Evolutionary conservation across 2,113 vertebrate genomes (phyloP).

Genomic region (Misgurnus anguillicaudatus): DNA sequence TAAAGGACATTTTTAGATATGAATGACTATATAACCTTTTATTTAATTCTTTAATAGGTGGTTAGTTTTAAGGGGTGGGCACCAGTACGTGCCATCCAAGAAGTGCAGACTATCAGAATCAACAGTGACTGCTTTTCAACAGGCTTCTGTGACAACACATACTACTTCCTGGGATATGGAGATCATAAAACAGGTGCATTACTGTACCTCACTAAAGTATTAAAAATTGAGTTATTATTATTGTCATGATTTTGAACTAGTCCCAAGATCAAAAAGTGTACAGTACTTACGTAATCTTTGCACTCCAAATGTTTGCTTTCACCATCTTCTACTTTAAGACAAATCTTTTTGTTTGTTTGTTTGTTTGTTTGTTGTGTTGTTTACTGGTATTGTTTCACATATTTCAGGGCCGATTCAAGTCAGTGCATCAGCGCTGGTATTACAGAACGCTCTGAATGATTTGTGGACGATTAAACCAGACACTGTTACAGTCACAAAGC

Average conservation of each 20-base stretch:
- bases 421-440: constrained; percentile 67
- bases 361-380: constrained; percentile 6
- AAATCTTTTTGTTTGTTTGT: not conserved
- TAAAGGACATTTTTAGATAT: too few relatives aligned
- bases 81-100: constrained; percentile 55
- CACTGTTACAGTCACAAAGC: constrained; percentile 73
- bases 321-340: not conserved
- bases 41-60: constrained; percentile 61
- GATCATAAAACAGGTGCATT: constrained; percentile 75
- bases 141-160: constrained; percentile 66
- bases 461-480: constrained; percentile 83
- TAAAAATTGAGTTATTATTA: too few relatives aligned
- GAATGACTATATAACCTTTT: not conserved
- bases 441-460: constrained; percentile 75
- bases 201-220: too few relatives aligned
- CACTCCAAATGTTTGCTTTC: not conserved
- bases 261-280: too few relatives aligned
- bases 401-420: constrained; percentile 71
- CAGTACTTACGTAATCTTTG: too few relatives aligned
- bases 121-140: constrained; percentile 70
- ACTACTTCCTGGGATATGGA: constrained; percentile 74
- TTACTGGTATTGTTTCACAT: constrained; percentile 1
- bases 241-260: too few relatives aligned
- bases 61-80: constrained; percentile 75
- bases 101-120: constrained; percentile 78